Evolutionary conservation across 2,888 invertebrate species (phyloP).

Genomic region (Chymomyza procnemis): DNA sequence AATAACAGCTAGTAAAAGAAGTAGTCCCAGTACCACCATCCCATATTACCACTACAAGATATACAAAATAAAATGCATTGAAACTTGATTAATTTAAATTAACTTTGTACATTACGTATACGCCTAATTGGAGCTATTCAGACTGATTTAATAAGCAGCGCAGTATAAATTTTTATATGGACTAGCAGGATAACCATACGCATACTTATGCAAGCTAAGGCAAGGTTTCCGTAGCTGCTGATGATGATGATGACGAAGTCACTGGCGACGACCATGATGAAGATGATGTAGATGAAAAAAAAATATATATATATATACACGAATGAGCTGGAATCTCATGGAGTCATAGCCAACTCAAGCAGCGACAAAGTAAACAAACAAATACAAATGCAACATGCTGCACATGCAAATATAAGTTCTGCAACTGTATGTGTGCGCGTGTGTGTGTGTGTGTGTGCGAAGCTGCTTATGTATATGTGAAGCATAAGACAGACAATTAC

Average conservation of each 20-base stretch:
- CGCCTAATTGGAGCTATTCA: neutral
- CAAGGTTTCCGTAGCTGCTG: neutral
- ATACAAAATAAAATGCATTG: no score
- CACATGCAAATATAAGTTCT: neutral
- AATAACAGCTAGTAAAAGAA: no score
- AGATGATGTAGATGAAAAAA: neutral
- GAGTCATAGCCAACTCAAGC: conserved; percentile 50
- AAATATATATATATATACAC: no score
- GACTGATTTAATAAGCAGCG: neutral
- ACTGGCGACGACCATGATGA: no score
- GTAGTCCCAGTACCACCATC: no score
- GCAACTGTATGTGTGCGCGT: neutral
- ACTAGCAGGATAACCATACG: no score
- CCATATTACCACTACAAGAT: no score
- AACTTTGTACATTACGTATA: neutral
- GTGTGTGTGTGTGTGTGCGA: conserved; percentile 19
- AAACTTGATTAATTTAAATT: no score
- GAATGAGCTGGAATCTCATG: neutral
- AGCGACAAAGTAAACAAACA: conserved; percentile 56
- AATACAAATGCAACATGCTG: conserved; percentile 48
- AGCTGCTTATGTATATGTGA: conserved; percentile 33
- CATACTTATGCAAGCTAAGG: neutral
- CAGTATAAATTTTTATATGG: neutral
- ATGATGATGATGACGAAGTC: neutral
- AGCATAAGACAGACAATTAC: conserved; percentile 68